Evolutionary conservation across 2,113 vertebrate genomes (phyloP).

Genomic region (Festucalex cinctus): DNA sequence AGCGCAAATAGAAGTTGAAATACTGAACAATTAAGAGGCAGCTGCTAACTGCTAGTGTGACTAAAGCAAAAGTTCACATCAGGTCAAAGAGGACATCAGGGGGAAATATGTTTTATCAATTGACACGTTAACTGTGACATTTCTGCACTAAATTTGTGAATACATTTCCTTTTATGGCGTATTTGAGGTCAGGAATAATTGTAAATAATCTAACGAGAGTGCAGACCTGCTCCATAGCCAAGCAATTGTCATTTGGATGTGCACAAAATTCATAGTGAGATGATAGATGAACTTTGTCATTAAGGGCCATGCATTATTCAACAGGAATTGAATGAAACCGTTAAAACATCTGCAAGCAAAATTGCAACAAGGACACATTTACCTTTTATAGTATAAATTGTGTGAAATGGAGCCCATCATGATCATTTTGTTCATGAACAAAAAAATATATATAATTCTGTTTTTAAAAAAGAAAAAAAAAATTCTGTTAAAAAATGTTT

Average conservation of each 20-base stretch:
- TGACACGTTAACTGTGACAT: not conserved
- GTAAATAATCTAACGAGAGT: not conserved
- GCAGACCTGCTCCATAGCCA: not conserved
- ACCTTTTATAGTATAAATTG: too few species aligned
- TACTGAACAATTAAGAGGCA: conserved; percentile 1
- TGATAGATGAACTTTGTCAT: not conserved
- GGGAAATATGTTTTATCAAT: conserved; percentile 5
- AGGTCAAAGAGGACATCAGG: not conserved
- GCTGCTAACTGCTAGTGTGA: not conserved
- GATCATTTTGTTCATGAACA: too few species aligned
- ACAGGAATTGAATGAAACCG: not conserved
- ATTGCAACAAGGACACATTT: not conserved
- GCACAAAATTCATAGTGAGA: not conserved
- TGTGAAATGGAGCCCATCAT: too few species aligned
- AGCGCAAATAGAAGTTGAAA: not conserved
- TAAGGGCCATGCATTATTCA: not conserved
- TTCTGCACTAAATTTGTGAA: not conserved
- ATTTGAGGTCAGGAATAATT: conserved; percentile 3
- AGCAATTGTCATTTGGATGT: not conserved
- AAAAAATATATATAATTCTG: too few species aligned
- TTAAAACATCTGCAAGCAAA: not conserved
- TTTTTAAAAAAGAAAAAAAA: too few species aligned
- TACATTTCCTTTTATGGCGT: not conserved
- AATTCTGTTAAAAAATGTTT: too few species aligned
- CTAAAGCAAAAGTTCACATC: conserved; percentile 3